These are phyloP conservation scores for Pomacea canaliculata DNA, from an alignment of 2,888 invertebrate genomes.

Conservation along the genomic window DNA sequence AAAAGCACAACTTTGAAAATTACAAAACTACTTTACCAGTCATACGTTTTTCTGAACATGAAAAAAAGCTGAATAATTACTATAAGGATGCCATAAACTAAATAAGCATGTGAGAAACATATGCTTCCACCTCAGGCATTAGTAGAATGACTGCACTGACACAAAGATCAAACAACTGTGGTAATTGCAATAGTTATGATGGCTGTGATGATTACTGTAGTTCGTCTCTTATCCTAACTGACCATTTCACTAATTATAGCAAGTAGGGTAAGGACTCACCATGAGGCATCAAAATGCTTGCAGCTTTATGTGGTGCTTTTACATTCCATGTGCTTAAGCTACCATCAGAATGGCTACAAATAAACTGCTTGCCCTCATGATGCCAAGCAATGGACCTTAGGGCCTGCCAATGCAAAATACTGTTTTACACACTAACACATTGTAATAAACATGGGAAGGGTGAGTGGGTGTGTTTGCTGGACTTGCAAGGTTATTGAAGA, in stretches of 20 bases:
- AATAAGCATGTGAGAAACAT: too few species aligned
- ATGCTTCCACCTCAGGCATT: too few species aligned
- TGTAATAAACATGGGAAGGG: too few species aligned
- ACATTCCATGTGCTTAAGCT: slow-evolving; percentile 94
- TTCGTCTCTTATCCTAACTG: too few species aligned
- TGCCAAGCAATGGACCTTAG: slow-evolving; percentile 95
- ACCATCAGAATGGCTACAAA: slow-evolving; percentile 94
- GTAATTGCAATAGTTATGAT: not conserved
- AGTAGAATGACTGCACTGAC: not conserved
- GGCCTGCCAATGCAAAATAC: slow-evolving; percentile 49
- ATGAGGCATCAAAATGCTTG: slow-evolving; percentile 89
- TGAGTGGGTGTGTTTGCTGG: too few species aligned
- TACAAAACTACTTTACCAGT: not conserved
- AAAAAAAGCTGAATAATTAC: too few species aligned
- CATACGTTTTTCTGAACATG: too few species aligned
- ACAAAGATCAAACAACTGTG: not conserved
- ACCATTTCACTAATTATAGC: too few species aligned
- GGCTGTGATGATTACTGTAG: not conserved
- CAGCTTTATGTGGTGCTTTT: slow-evolving; percentile 81
- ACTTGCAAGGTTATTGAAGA: too few species aligned
- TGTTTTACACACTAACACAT: too few species aligned
- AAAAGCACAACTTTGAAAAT: slow-evolving; percentile 25
- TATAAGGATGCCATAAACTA: too few species aligned
- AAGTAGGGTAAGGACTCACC: slow-evolving; percentile 75
- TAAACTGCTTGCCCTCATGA: slow-evolving; percentile 96